Percentiles rank a stretch among this genome's conserved stretches.
phyloP scores from a whole-genome alignment of 2,888 invertebrate genomes.

The Ethmia dodecea region DNA sequence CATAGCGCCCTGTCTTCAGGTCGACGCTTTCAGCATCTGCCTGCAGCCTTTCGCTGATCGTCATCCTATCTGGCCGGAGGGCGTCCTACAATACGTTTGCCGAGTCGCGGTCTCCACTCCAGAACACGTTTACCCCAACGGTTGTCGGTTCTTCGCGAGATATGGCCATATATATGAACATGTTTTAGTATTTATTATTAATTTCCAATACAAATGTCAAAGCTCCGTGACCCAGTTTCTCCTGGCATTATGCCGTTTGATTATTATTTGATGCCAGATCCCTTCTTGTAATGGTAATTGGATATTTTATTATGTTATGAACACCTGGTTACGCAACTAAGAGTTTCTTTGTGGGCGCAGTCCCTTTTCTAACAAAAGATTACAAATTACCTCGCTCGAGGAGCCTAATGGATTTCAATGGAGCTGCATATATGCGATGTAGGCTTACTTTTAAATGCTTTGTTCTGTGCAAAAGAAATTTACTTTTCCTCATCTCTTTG shows the following conservation, averaged over 20 bases:
- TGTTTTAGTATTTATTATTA: too few species aligned
- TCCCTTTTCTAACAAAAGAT: constrained; percentile 62
- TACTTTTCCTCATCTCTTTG: constrained; percentile 52
- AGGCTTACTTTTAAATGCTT: constrained; percentile 64
- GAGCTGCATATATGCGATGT: constrained; percentile 60
- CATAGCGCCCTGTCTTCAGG: too few species aligned
- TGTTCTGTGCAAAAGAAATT: constrained; percentile 66
- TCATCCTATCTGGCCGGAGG: too few species aligned
- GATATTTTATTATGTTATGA: constrained; percentile 46
- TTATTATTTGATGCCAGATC: constrained; percentile 46
- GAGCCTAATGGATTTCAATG: constrained; percentile 69
- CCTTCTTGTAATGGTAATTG: constrained; percentile 34
- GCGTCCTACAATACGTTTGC: too few species aligned
- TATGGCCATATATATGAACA: too few species aligned
- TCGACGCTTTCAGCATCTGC: too few species aligned
- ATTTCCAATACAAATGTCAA: too few species aligned
- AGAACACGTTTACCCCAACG: too few species aligned
- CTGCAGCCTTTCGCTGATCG: too few species aligned
- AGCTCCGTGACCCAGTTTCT: too few species aligned
- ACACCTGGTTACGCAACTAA: constrained; percentile 43
- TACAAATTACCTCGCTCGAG: constrained; percentile 60
- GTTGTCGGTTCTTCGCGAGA: too few species aligned
- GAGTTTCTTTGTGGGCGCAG: constrained; percentile 47
- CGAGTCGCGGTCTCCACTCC: too few species aligned
- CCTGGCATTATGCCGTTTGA: constrained; percentile 38